phyloP scores from a whole-genome alignment of 2,113 vertebrate species.

The Solea solea region DNA sequence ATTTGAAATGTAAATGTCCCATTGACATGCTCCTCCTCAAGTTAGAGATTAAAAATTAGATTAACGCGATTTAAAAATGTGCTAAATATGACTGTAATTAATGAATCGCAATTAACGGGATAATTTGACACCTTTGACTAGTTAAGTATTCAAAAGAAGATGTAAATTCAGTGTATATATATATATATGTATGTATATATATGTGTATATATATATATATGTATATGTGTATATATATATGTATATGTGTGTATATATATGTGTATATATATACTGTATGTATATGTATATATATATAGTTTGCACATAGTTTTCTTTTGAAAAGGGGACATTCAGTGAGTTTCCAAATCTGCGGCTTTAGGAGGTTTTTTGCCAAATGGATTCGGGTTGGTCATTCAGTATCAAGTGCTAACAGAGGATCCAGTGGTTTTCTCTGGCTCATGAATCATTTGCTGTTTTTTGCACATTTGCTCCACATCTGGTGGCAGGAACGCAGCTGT shows the following conservation, averaged over 20 bases:
- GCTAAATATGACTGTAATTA: no score
- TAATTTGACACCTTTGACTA: background rate
- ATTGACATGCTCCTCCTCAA: no score
- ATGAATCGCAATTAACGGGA: no score
- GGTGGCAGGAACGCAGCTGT: constrained; percentile 45
- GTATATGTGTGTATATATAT: background rate
- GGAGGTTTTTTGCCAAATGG: constrained; percentile 46
- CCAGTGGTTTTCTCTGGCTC: constrained; percentile 49
- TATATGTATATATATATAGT: constrained; percentile 12
- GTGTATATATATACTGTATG: constrained; percentile 6
- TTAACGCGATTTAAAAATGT: no score
- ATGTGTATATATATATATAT: background rate
- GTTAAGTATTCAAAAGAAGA: constrained; percentile 14
- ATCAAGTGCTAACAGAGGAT: constrained; percentile 45
- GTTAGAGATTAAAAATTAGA: no score
- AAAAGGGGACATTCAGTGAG: constrained; percentile 44
- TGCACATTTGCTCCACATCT: constrained; percentile 68
- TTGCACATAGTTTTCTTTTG: constrained; percentile 36
- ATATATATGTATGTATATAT: background rate
- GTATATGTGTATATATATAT: constrained; percentile 4
- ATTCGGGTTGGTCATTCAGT: constrained; percentile 43
- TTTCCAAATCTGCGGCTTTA: constrained; percentile 43
- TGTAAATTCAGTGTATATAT: constrained; percentile 3
- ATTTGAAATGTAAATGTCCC: no score
- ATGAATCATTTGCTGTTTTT: constrained; percentile 51